Base-by-base conservation (phyloP, 2,113 vertebrate species). In the Tricholaema leucomelas region DNA sequence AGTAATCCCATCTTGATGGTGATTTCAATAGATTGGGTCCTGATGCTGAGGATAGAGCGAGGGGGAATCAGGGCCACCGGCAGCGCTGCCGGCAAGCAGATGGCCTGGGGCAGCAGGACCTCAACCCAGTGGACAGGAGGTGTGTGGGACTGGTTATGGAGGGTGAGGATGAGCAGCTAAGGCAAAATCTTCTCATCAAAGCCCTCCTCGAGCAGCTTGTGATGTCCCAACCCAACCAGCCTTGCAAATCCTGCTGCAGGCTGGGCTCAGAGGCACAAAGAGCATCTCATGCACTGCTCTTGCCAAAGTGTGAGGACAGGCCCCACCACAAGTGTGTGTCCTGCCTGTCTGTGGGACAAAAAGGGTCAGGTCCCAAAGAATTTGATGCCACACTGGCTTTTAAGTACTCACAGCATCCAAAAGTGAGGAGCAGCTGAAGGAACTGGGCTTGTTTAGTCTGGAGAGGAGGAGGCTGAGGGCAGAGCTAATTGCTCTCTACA, bases 91-190 rank as follows among this genome's bases (percentile, higher is more conserved):
- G 16, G 77, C 84, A 2, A 70, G 79, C 88, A 95, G 85, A 82
- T 94, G 94, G 92, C 20, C 10, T 0, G 1, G 52, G 33, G 60
- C 0, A 1, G 23, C 0, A 0, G 73, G 56, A 21, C 20, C 44
- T 23, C 20, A 42, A 0, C n/a, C 31, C 0, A 0, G 5, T 0
- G 0, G 44, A 31, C 1, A 0, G 12, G 1, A 2, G 12, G 31
- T 2, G 8, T 8, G 14, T 13, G 69, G 61, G 9, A 21, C 80
- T 25, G 7, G 5, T 9, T 21, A 3, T 7, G 71, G 71, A 20
- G 0, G 3, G 19, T 0, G 3, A 71, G 75, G 58, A 71, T 24
- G 74, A 85, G 75, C 48, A 90, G 48, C 27, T 60, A 13, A 79
- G 17, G 54, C 48, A 91, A 85, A 94, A 54, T 80, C 30, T 85